Evolutionary conservation across 1,140 invertebrate genomes (phyloP), one percentile per base, ranked within the genome.

Genomic region (Formica exsecta): DNA sequence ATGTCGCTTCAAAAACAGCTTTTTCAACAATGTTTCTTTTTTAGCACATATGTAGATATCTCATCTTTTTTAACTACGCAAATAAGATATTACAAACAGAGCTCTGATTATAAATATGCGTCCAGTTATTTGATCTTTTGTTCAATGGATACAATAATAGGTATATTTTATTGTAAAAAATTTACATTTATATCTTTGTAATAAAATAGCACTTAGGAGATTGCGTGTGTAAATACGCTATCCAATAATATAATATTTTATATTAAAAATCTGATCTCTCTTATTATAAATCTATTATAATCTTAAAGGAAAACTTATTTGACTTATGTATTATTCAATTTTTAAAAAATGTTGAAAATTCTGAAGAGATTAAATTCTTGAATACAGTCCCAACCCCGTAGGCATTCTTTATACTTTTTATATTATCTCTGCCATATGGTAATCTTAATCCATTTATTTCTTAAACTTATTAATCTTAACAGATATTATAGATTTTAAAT

Each of bases 1-100:
- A 38, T 8, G 13, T 61, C 25, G 8, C 13, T 77, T 41, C 3
- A n/a, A 61, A 83, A 89, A 70, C 66, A 62, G 73, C 73, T 36
- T 32, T 29, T 41, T 19, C 13, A 38, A 32, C 57, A 51, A 9
- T 16, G 41, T 54, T 68, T 48, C 41, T 48, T 3, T 48, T 51
- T 4, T 19, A 4, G 4, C 3, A 51, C 4, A 19, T 70, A 29
- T 25, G 9, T 71, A 32, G 29, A 3, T 32, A 8, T 48, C 19
- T 13, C 7, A 13, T 81, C 16, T 29, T 25, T 59, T 83, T 32
- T 36, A 59, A 61, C 57, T 62, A 16, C 13, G 25, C 22, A 59
- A 75, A 75, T 8, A 76, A 76, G 36, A 13, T 64, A 8, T 8
- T 25, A 76, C 7, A 73, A 22, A 22, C 8, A 16, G 0, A 44